These are phyloP conservation scores for Poecilobothrus nobilitatus DNA, from an alignment of 2,888 invertebrate species.

Conservation along the genomic window DNA sequence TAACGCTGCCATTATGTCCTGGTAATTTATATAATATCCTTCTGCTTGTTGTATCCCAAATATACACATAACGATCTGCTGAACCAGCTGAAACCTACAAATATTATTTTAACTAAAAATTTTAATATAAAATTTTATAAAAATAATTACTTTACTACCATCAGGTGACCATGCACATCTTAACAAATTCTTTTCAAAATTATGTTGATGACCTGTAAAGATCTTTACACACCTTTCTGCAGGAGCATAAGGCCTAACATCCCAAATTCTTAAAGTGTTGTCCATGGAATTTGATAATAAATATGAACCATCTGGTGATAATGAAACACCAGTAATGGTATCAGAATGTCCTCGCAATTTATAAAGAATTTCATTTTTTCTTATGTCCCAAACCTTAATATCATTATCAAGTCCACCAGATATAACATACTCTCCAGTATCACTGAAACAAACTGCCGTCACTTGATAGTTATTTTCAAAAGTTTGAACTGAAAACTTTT, in stretches of 20 bases:
- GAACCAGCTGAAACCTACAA: constrained; percentile 67
- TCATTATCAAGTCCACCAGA: constrained; percentile 96
- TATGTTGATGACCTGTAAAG: constrained; percentile 88
- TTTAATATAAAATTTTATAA: no score
- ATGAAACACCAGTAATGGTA: constrained; percentile 80
- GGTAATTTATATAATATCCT: constrained; percentile 93
- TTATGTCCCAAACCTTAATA: constrained; percentile 94
- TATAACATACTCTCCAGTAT: constrained; percentile 90
- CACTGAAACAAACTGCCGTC: constrained; percentile 86
- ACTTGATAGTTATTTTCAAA: constrained; percentile 69
- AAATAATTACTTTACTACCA: constrained; percentile 64
- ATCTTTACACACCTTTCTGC: constrained; percentile 88
- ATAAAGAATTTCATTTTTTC: constrained; percentile 77
- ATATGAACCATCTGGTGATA: constrained; percentile 60
- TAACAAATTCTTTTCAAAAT: constrained; percentile 94
- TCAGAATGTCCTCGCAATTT: constrained; percentile 89
- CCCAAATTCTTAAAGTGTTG: constrained; percentile 91
- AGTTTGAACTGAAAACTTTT: constrained; percentile 66
- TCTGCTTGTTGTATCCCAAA: constrained; percentile 93
- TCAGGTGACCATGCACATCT: constrained; percentile 90
- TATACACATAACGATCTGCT: constrained; percentile 87
- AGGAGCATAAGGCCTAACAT: constrained; percentile 90
- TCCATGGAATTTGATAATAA: constrained; percentile 96
- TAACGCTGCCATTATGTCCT: constrained; percentile 96
- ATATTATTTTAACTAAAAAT: background rate